Conservation (phyloP, 2,888 invertebrate species). For the Carterocephalus palaemon region DNA sequence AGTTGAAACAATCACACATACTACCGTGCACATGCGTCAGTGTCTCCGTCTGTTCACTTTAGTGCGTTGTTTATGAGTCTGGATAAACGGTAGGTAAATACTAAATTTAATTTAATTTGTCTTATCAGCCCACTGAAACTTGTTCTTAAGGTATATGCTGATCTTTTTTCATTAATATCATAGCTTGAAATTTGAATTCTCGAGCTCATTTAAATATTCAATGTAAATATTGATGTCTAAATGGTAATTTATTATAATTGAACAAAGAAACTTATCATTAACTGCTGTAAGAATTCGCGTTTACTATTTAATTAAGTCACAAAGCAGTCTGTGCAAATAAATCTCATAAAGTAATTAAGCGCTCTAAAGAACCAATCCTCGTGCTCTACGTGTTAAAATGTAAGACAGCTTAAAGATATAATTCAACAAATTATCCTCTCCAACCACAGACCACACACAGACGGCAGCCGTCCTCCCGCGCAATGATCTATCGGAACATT, state of each 20-base stretch:
- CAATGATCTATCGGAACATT: constrained; percentile 36
- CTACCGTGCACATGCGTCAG: too few relatives aligned
- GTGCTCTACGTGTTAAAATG: constrained; percentile 18
- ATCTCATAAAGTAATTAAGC: constrained; percentile 14
- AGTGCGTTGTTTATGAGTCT: too few relatives aligned
- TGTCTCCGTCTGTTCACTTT: too few relatives aligned
- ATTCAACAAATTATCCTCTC: constrained; percentile 23
- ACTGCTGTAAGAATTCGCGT: constrained; percentile 9
- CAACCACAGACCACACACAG: constrained; percentile 39
- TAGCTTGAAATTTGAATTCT: too few relatives aligned
- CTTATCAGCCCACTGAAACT: too few relatives aligned
- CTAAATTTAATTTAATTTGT: too few relatives aligned
- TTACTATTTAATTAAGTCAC: constrained; percentile 14
- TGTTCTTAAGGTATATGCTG: too few relatives aligned
- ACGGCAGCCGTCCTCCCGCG: constrained; percentile 39
- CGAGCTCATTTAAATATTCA: too few relatives aligned
- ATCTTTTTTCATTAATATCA: too few relatives aligned
- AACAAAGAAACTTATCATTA: constrained; percentile 7
- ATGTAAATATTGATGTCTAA: too few relatives aligned
- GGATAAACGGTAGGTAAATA: too few relatives aligned
- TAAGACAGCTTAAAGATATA: constrained; percentile 23
- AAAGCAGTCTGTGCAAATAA: constrained; percentile 9
- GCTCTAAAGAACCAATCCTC: constrained; percentile 12
- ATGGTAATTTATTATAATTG: constrained; percentile 8
- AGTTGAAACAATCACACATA: too few relatives aligned